A percentile compares a stretch with the other conserved stretches of the same genome.
Conservation (phyloP, 2,113 vertebrate species). For the Helogale parvula region DNA sequence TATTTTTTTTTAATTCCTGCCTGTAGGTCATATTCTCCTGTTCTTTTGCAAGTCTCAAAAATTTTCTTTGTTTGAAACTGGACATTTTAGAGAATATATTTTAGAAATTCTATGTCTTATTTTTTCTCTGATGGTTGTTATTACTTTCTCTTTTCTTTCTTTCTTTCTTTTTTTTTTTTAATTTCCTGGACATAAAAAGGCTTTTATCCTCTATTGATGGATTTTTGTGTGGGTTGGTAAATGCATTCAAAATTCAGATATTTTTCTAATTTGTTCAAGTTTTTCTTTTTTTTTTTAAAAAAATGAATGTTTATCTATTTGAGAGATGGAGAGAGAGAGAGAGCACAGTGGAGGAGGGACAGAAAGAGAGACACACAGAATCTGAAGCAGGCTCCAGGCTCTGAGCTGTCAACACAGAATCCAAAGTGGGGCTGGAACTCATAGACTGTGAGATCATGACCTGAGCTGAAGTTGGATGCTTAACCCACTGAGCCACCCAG, state of each 20-base stretch:
- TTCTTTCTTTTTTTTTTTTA: background rate
- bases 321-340: too few relatives aligned
- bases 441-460: too few relatives aligned
- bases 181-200: background rate
- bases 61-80: background rate
- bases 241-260: background rate
- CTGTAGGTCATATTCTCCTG: background rate
- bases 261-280: background rate
- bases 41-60: background rate
- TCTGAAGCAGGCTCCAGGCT: too few relatives aligned
- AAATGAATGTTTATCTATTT: too few relatives aligned
- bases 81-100: background rate
- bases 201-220: background rate
- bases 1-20: background rate
- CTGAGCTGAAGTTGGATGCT: too few relatives aligned
- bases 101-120: background rate
- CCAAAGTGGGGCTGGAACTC: too few relatives aligned
- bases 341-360: too few relatives aligned
- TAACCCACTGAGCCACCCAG: too few relatives aligned
- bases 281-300: background rate
- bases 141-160: background rate
- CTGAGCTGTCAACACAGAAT: too few relatives aligned
- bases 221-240: background rate
- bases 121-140: background rate
- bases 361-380: too few relatives aligned